phyloP scores from a whole-genome alignment of 2,797 vertebrate genomes.

The Psittacula echo region DNA sequence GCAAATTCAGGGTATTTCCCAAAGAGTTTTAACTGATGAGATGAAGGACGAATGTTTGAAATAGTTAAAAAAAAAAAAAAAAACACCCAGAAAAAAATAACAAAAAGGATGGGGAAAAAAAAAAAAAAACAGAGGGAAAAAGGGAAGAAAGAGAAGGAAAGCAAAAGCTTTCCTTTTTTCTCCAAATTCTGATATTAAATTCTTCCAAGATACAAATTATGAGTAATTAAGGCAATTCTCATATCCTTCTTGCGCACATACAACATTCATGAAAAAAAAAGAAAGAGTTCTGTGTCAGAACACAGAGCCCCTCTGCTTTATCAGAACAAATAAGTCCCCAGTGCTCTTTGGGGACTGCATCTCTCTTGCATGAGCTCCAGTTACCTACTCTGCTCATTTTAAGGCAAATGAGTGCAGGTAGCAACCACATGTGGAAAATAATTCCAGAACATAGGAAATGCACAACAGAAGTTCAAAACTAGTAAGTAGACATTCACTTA shows the following conservation, averaged over 20 bases:
- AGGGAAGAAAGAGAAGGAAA: background rate
- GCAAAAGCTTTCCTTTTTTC: background rate
- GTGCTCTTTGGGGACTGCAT: background rate
- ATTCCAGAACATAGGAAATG: background rate
- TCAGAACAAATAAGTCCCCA: background rate
- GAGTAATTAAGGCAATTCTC: background rate
- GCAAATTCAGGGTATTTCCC: background rate
- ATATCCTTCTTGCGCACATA: background rate
- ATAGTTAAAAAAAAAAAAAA: background rate
- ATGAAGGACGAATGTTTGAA: background rate
- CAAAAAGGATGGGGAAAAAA: too few relatives aligned
- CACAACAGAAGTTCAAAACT: background rate
- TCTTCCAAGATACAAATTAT: background rate
- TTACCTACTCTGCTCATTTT: background rate
- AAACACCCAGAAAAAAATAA: too few relatives aligned
- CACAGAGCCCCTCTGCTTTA: background rate
- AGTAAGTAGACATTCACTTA: background rate
- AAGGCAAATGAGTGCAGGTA: background rate
- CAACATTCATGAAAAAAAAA: background rate
- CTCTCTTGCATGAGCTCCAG: background rate
- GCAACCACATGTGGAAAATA: background rate
- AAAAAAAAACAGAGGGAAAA: accelerated
- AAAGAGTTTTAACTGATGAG: background rate
- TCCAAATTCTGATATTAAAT: background rate
- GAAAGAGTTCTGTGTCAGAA: background rate